phyloP scores from a whole-genome alignment of 2,113 vertebrate genomes.

The Hippolais icterina region DNA sequence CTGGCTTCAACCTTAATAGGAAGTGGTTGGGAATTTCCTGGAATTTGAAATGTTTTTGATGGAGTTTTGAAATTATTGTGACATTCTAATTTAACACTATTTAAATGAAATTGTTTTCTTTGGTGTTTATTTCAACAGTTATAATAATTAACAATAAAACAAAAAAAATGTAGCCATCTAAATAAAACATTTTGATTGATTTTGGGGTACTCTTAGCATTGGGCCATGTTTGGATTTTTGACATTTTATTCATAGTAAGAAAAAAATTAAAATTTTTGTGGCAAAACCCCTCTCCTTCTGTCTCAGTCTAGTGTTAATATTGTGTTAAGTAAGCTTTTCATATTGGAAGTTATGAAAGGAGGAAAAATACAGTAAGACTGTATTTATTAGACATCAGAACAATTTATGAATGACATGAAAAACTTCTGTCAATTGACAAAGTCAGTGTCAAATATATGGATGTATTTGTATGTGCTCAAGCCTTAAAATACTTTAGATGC shows the following conservation, averaged over 20 bases:
- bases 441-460: background rate
- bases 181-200: background rate
- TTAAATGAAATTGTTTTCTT: background rate
- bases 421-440: background rate
- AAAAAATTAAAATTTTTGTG: background rate
- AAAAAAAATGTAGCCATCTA: background rate
- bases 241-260: background rate
- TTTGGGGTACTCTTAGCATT: background rate
- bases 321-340: background rate
- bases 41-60: background rate
- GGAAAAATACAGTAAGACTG: background rate
- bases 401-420: background rate
- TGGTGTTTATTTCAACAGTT: background rate
- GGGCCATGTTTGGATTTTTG: background rate
- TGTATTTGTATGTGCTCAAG: background rate
- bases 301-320: background rate
- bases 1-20: background rate
- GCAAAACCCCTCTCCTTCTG: background rate
- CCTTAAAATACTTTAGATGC: background rate
- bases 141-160: background rate
- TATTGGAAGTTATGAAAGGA: background rate
- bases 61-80: background rate
- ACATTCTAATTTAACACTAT: background rate
- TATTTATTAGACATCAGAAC: background rate
- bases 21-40: conserved; percentile 30